A percentile compares a stretch with the other conserved stretches of the same genome.
Evolutionary conservation across 1,140 invertebrate genomes (phyloP).

Genomic region (Tetramorium parvispinum): DNA sequence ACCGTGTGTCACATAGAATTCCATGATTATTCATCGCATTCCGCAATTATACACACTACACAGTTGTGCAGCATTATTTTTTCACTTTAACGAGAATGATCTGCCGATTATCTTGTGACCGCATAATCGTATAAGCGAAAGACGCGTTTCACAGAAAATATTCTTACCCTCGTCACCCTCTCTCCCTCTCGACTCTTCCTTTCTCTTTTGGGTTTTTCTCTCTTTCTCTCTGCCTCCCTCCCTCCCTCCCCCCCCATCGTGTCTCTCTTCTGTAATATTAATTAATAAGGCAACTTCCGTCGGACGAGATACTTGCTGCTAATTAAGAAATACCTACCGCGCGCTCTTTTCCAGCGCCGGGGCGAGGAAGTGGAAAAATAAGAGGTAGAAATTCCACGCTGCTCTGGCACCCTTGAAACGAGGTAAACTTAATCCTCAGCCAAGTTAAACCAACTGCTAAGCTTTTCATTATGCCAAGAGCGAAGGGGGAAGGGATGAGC

Average conservation of each 20-base stretch:
- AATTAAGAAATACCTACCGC: constrained; percentile 78
- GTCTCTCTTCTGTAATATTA: constrained; percentile 70
- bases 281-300: constrained; percentile 74
- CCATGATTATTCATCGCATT: constrained; percentile 36
- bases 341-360: constrained; percentile 65
- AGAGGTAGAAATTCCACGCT: constrained; percentile 76
- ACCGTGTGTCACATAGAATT: neutral
- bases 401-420: constrained; percentile 74
- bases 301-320: constrained; percentile 74
- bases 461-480: constrained; percentile 75
- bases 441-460: constrained; percentile 78
- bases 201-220: neutral
- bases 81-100: constrained; percentile 30
- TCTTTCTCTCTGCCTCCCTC: neutral
- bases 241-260: neutral
- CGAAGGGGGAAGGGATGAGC: constrained; percentile 19
- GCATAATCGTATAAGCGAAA: constrained; percentile 37
- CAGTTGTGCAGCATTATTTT: neutral
- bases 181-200: neutral
- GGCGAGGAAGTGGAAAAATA: constrained; percentile 75
- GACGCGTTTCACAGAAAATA: constrained; percentile 26
- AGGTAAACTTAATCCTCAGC: constrained; percentile 77
- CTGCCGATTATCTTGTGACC: neutral
- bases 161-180: neutral
- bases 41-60: neutral